A percentile compares a stretch with the other conserved stretches of the same genome.
Conservation (phyloP, 2,797 vertebrate species). For the Mus spretus region DNA sequence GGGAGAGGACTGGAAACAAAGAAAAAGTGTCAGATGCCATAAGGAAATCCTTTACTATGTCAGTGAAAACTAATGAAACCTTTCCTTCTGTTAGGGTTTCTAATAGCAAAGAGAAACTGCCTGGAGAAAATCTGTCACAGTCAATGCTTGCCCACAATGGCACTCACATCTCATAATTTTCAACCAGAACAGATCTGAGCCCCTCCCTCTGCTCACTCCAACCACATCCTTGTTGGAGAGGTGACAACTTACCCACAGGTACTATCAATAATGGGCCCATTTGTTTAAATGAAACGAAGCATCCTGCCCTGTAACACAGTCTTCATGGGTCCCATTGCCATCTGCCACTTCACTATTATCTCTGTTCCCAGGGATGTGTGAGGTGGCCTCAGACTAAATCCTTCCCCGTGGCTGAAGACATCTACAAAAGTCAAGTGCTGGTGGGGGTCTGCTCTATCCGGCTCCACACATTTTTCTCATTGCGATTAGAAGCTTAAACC, state of each 20-base stretch:
- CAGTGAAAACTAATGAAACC: neutral
- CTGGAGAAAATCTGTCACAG: rapidly evolving
- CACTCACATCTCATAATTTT: neutral
- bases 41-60: neutral
- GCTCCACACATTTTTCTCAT: neutral
- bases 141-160: neutral
- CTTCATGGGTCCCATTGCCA: neutral
- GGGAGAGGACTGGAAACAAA: neutral
- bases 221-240: neutral
- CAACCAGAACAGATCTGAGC: neutral
- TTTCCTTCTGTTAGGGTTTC: neutral
- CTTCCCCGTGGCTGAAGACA: neutral
- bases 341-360: neutral
- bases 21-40: neutral
- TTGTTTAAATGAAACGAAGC: neutral
- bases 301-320: neutral
- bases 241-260: neutral
- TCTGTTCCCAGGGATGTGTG: neutral
- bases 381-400: neutral
- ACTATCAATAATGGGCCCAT: neutral
- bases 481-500: constrained; percentile 76
- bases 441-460: neutral
- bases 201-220: neutral
- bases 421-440: neutral
- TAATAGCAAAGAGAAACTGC: neutral